Percentiles rank a stretch among this genome's conserved stretches.
Conservation (phyloP, 2,888 invertebrate species). For the Cephus rjabovi region DNA sequence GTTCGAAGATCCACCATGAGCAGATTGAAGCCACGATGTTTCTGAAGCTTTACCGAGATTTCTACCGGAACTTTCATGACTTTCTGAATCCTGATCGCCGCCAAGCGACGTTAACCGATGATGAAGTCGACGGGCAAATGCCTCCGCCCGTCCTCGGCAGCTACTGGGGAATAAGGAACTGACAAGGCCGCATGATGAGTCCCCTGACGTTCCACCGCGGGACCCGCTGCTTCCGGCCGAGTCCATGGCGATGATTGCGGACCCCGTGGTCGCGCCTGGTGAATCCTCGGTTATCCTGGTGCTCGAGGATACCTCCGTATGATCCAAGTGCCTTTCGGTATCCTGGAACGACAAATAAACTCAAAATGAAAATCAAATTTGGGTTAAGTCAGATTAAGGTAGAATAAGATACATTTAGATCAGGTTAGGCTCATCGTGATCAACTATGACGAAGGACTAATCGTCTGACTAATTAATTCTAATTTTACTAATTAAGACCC, state of each 20-base stretch:
- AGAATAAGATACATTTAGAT: background rate
- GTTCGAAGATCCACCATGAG: conserved; percentile 33
- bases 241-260: conserved; percentile 46
- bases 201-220: conserved; percentile 62
- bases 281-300: conserved; percentile 3
- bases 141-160: conserved; percentile 83
- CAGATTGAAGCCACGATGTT: conserved; percentile 50
- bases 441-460: background rate
- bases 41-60: conserved; percentile 33
- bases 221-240: conserved; percentile 69
- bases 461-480: background rate
- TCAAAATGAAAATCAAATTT: background rate
- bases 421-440: background rate
- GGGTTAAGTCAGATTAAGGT: background rate
- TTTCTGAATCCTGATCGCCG: conserved; percentile 62
- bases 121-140: conserved; percentile 83
- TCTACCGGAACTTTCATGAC: conserved; percentile 18
- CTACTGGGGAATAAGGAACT: conserved; percentile 70
- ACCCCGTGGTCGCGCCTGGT: conserved; percentile 5
- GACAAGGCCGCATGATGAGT: conserved; percentile 52
- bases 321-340: background rate
- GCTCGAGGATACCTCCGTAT: background rate
- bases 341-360: background rate
- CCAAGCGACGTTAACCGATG: conserved; percentile 80
- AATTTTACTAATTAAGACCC: background rate